Evolutionary conservation across 2,113 vertebrate genomes (phyloP), one percentile per base, ranked within the genome.

Genomic region (Oreochromis aureus): DNA sequence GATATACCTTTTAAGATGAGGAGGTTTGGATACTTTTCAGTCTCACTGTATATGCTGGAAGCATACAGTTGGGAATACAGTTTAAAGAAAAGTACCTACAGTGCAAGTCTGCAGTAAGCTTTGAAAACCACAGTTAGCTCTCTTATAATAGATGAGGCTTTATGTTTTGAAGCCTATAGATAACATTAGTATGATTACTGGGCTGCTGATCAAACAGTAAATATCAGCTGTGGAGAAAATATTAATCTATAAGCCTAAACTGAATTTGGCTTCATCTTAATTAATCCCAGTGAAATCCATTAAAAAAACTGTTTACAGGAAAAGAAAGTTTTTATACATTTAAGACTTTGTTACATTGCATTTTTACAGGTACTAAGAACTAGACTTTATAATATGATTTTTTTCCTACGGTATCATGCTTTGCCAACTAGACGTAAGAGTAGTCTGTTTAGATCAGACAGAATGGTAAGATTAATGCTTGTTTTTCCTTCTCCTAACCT

Each of bases 21-120:
- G 66, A 0, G 8, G 22, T 73, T 27, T 0, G 10, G 54, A 44
- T 84, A 16, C n/a, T 24, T 56, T 44, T 8, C 39, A 84, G 10
- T 66, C 46, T 8, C 19, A 19, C 3, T 53, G 9, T n/a, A 10
- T 53, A 59, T 1, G 0, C 53, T 24, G 3, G 56, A 36, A 76
- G 3, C 58, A 19, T 51, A 0, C 24, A 63, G 19, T 27, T 6
- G 5, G 6, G 2, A 48, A 32, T 48, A 51, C 10, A 46, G 0
- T 13, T 22, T 15, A 48, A 51, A 7, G 4, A 82, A 46, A 82
- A 32, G 18, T 63, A 63, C 16, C 27, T 55, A 30, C 22, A 11
- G 15, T 44, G 1, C 22, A 83, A 48, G 32, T 30, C 34, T 46
- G 7, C 10, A n/a, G 46, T 63, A 46, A 87, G 66, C 6, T 39